Evolutionary conservation across 2,113 vertebrate species (phyloP).

Genomic region (Xyrauchen texanus): DNA sequence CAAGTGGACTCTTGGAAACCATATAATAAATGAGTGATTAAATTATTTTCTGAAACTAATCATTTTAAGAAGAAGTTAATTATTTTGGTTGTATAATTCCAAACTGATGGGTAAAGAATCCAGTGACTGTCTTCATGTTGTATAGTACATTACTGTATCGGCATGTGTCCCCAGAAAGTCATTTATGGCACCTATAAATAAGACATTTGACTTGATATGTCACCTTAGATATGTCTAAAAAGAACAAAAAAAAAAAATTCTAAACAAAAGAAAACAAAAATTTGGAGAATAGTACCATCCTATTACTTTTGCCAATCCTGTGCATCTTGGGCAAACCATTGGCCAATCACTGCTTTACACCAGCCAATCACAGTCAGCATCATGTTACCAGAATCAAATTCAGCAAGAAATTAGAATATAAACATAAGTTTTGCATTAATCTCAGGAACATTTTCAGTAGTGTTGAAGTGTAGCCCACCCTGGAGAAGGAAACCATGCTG

Average conservation of each 20-base stretch:
- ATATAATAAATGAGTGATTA: too few species aligned
- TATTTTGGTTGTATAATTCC: too few species aligned
- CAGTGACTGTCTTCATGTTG: slow-evolving; percentile 33
- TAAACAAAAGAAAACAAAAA: not conserved
- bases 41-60: too few species aligned
- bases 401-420: not conserved
- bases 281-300: not conserved
- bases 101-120: not conserved
- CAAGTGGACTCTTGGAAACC: not conserved
- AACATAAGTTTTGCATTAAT: not conserved
- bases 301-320: not conserved
- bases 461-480: not conserved
- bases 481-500: not conserved
- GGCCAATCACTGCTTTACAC: not conserved
- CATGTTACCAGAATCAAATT: not conserved
- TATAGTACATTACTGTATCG: not conserved
- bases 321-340: not conserved
- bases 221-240: not conserved
- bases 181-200: not conserved
- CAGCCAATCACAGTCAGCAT: not conserved
- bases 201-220: slow-evolving; percentile 1
- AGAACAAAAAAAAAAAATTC: not conserved
- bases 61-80: too few species aligned
- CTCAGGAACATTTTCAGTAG: slow-evolving; percentile 5
- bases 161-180: not conserved